phyloP scores from a whole-genome alignment of 2,888 invertebrate genomes.

The Sympetrum striolatum region DNA sequence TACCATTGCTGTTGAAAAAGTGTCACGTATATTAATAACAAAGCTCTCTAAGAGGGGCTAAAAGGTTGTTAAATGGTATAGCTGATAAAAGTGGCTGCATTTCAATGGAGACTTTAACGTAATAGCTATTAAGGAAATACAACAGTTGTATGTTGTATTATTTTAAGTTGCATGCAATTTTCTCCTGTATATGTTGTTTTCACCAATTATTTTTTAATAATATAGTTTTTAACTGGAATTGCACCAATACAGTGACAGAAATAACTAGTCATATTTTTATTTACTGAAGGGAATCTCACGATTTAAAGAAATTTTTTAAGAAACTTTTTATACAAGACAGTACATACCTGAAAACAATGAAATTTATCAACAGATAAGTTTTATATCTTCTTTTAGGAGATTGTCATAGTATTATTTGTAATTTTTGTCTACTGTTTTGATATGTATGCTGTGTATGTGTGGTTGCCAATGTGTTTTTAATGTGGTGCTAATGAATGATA shows the following conservation, averaged over 20 bases:
- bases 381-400: conserved; percentile 35
- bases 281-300: background rate
- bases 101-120: conserved; percentile 8
- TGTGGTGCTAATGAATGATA: conserved; percentile 41
- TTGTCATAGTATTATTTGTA: conserved; percentile 39
- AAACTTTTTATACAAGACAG: conserved; percentile 9
- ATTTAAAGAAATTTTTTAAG: conserved; percentile 6
- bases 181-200: background rate
- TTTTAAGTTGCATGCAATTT: background rate
- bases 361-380: conserved; percentile 3
- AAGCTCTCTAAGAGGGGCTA: background rate
- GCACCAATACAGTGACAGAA: background rate
- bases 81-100: conserved; percentile 21
- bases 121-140: conserved; percentile 7
- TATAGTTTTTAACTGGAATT: background rate
- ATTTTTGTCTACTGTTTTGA: conserved; percentile 33
- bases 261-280: conserved; percentile 16
- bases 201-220: background rate
- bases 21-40: background rate
- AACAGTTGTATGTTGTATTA: conserved; percentile 34
- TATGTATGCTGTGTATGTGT: conserved; percentile 36
- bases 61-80: too few species aligned
- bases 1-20: conserved; percentile 1
- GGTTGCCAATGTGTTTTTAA: conserved; percentile 33
- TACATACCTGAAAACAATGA: background rate